Evolutionary conservation across 2,888 invertebrate genomes (phyloP), one percentile per base, ranked within the genome.

Genomic region (Andrena marginata): DNA sequence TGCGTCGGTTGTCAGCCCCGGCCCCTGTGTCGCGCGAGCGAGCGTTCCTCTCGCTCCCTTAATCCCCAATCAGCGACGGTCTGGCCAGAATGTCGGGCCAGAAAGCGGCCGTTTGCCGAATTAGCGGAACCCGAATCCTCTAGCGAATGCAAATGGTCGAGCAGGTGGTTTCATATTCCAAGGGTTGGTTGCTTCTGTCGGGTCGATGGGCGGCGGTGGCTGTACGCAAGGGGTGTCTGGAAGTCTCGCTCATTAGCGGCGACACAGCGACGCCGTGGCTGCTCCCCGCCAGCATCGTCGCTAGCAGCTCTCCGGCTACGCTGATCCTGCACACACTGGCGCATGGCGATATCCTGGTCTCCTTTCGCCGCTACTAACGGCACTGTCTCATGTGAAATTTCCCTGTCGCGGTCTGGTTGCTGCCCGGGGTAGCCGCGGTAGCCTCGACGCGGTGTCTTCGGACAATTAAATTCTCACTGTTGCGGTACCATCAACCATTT

Each of bases 241-340:
- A 87, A 90, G 88, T 87, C 89, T 78, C 85, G 89, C 88, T 90
- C 87, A 88, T 90, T 89, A 89, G 87, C 84, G 86, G 74, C 74
- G 85, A 80, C 85, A 85, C 81, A 80, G 77, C 76, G 82, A 77
- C 68, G 84, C 73, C 68, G 71, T 63, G 72, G 68, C 75, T 83
- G 64, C 68, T 77, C 69, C 29, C 31, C 6, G 23, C 54, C 26
- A 29, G 42, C 62, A 76, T 73, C 67, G 60, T 68, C 68, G 60
- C 71, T 54, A 33, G 62, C 67, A 73, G 69, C 73, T 79, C 68
- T 42, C 54, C 31, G 35, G 48, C 79, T 23, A 70, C 68, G 51
- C 10, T 62, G 72, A 60, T 77, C 64, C 59, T 33, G 23, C 54
- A 59, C 16, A 71, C 31, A 49, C 49, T 10, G 20, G 65, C 20